Evolutionary conservation across 1,140 invertebrate species (phyloP).

Genomic region (Drosophila bocki): DNA sequence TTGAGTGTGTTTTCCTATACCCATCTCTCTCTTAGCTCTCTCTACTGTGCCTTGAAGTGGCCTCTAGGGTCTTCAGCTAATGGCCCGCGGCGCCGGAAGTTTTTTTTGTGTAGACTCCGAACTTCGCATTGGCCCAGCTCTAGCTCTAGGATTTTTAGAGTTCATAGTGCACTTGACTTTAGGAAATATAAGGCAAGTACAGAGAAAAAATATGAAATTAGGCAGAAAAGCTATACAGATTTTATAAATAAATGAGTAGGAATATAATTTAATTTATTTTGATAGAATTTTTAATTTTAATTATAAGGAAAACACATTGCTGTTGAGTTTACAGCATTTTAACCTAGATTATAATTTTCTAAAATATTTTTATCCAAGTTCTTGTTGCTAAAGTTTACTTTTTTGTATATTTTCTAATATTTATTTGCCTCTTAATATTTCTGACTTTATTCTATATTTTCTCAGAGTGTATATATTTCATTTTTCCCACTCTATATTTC

Average conservation of each 20-base stretch:
- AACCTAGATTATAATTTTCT: background rate
- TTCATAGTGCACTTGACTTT: conserved; percentile 43
- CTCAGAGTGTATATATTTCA: conserved; percentile 2
- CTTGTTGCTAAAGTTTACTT: background rate
- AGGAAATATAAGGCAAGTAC: conserved; percentile 29
- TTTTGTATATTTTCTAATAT: background rate
- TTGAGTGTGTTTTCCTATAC: background rate
- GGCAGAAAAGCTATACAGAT: background rate
- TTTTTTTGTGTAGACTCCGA: conserved; percentile 39
- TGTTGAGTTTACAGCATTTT: no score
- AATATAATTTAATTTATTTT: no score
- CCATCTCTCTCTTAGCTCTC: conserved; percentile 7
- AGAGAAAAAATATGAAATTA: background rate
- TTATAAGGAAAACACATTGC: no score
- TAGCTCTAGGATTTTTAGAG: conserved; percentile 19
- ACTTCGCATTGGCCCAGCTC: conserved; percentile 12
- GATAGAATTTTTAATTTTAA: background rate
- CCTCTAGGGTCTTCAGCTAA: conserved; percentile 73
- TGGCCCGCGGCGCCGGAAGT: conserved; percentile 74
- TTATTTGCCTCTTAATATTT: background rate
- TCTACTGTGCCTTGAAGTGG: conserved; percentile 59
- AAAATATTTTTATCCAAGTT: background rate
- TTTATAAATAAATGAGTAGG: background rate
- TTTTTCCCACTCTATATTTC: conserved; percentile 14
- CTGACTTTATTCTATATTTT: background rate